Percentiles rank a stretch among this genome's conserved stretches.
These are phyloP conservation scores for Acronicta leporina DNA, from an alignment of 2,888 invertebrate species.

Conservation along the genomic window DNA sequence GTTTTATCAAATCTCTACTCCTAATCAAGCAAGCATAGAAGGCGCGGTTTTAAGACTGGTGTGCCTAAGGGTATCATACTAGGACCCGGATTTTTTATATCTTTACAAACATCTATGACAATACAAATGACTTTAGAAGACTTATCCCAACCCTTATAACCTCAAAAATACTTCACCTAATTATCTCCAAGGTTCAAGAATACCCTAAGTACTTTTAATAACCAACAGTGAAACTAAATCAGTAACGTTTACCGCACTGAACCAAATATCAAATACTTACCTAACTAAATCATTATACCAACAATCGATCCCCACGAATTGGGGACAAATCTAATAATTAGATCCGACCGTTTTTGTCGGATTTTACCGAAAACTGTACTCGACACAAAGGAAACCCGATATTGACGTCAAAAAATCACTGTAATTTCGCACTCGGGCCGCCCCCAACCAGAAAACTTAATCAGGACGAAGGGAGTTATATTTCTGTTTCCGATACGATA, in stretches of 20 bases:
- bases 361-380: slow-evolving; percentile 80
- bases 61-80: not conserved
- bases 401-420: slow-evolving; percentile 84
- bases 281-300: slow-evolving; percentile 64
- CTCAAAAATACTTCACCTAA: no score
- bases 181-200: no score
- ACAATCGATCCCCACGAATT: slow-evolving; percentile 64
- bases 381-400: slow-evolving; percentile 79
- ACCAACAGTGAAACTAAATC: slow-evolving; percentile 37
- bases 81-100: not conserved
- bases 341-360: slow-evolving; percentile 78
- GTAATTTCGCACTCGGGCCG: slow-evolving; percentile 81
- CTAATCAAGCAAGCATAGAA: not conserved
- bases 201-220: no score
- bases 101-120: not conserved
- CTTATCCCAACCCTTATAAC: no score
- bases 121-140: no score
- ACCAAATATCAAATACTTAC: slow-evolving; percentile 16
- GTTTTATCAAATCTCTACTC: not conserved
- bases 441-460: slow-evolving; percentile 83
- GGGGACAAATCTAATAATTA: slow-evolving; percentile 85
- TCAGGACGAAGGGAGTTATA: slow-evolving; percentile 82
- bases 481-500: slow-evolving; percentile 88
- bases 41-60: not conserved
- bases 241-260: no score